phyloP scores from a whole-genome alignment of 2,888 invertebrate species.

The Cheilosia grossa region DNA sequence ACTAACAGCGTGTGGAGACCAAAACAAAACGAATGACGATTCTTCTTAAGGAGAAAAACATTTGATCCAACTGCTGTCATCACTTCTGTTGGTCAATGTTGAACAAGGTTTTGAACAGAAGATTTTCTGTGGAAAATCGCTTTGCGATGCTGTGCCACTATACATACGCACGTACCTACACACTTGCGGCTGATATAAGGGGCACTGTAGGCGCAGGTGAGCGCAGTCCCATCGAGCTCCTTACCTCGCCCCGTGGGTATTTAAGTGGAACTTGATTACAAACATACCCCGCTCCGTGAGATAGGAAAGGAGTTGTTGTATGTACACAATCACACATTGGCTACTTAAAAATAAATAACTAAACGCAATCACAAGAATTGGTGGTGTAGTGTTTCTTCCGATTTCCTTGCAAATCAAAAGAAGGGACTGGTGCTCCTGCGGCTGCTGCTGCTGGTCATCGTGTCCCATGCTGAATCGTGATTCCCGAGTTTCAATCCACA shows the following conservation, averaged over 20 bases:
- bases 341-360: slow-evolving; percentile 74
- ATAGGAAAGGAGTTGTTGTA: slow-evolving; percentile 39
- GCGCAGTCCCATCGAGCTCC: slow-evolving; percentile 40
- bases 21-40: slow-evolving; percentile 69
- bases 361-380: slow-evolving; percentile 71
- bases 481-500: slow-evolving; percentile 53
- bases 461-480: slow-evolving; percentile 63
- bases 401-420: slow-evolving; percentile 67
- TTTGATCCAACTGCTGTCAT: slow-evolving; percentile 75
- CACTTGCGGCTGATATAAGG: neutral
- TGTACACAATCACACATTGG: slow-evolving; percentile 64
- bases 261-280: slow-evolving; percentile 68
- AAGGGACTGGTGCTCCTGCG: slow-evolving; percentile 35
- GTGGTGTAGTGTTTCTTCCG: slow-evolving; percentile 72
- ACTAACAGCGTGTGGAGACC: slow-evolving; percentile 41
- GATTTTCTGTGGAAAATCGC: slow-evolving; percentile 73
- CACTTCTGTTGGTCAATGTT: slow-evolving; percentile 75
- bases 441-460: slow-evolving; percentile 46
- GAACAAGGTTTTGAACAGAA: slow-evolving; percentile 74
- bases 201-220: slow-evolving; percentile 47
- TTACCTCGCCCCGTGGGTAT: slow-evolving; percentile 37
- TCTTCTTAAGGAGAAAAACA: slow-evolving; percentile 74
- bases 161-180: neutral
- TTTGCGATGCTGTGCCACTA: slow-evolving; percentile 33
- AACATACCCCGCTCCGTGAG: slow-evolving; percentile 28